Evolutionary conservation across 2,113 vertebrate genomes (phyloP), one percentile per base, ranked within the genome.

Genomic region (Agapornis roseicollis): DNA sequence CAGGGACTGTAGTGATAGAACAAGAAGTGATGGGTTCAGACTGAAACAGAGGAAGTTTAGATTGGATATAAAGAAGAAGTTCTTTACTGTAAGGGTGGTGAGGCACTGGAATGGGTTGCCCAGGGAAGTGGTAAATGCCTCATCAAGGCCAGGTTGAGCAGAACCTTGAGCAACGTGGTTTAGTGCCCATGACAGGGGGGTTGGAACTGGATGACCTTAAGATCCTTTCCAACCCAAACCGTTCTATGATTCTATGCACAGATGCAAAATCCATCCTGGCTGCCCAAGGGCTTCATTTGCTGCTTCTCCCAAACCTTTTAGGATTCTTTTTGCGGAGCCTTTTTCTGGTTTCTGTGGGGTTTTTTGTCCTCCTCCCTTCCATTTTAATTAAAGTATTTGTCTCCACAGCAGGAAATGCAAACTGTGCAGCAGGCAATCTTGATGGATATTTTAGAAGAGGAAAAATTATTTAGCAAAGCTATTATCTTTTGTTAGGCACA

Each of bases 371-470:
- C 6, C 39, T 42, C 9, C 4, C 24, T 56, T 77, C 74, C 71
- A 78, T 83, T 86, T 89, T 95, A 96, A 96, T 95, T 90, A 89
- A 88, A 82, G 94, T 95, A 96, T 97, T 97, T 96, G 25, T 97
- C 91, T 97, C 85, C 96, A 85, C 96, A 97, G 96, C 94, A 96
- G 97, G 96, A 97, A 98, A 96, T 91, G 78, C 95, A 96, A 96
- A 96, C 91, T 93, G n/a, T 95, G 96, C 89, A 94, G 91, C 95
- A 96, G 81, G 80, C 91, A 95, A 96, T 94, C 96, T 97, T 89
- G 76, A 85, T 90, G 74, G 88, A 95, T 91, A 89, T 93, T 96
- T 94, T 85, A 94, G 96, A 97, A 89, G 66, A 93, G 85, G 47
- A 89, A 93, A 92, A 90, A 94, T 65, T 94, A 93, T 96, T 97